These are phyloP conservation scores for Pristionchus entomophagus DNA, from an alignment of 2,888 invertebrate genomes.

Conservation along the genomic window DNA sequence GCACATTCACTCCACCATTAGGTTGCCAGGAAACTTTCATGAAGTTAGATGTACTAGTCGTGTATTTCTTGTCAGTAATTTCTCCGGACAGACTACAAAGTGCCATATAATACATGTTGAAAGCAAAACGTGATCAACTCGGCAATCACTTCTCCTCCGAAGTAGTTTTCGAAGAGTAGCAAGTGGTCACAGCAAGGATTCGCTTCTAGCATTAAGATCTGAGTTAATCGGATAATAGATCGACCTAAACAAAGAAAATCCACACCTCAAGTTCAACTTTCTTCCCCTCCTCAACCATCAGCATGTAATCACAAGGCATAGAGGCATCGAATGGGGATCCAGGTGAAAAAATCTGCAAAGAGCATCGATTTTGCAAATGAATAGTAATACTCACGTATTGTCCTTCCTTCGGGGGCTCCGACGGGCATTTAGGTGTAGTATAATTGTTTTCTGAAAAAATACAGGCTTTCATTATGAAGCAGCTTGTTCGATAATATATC, in stretches of 20 bases:
- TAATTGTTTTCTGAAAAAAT: not conserved
- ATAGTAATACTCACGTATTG: not conserved
- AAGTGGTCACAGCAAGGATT: not conserved
- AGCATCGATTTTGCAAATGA: not conserved
- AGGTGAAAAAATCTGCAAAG: too few species aligned
- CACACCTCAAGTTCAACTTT: not conserved
- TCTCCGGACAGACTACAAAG: not conserved
- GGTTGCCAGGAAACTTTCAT: not conserved
- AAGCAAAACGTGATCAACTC: too few species aligned
- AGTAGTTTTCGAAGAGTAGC: not conserved
- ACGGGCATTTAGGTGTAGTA: not conserved
- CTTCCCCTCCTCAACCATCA: not conserved
- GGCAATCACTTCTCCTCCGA: not conserved
- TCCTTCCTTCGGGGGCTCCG: not conserved
- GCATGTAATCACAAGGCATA: not conserved
- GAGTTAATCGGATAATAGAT: not conserved
- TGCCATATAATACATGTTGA: too few species aligned
- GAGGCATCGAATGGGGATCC: too few species aligned
- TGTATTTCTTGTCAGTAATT: not conserved
- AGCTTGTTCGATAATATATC: too few species aligned
- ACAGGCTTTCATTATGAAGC: too few species aligned
- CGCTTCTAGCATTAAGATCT: not conserved
- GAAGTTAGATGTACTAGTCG: not conserved
- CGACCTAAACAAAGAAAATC: not conserved
- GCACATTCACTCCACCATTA: not conserved